Percentiles rank a stretch among this genome's conserved stretches.
Evolutionary conservation across 2,888 invertebrate species (phyloP).

Genomic region (Drosophila barbarae): DNA sequence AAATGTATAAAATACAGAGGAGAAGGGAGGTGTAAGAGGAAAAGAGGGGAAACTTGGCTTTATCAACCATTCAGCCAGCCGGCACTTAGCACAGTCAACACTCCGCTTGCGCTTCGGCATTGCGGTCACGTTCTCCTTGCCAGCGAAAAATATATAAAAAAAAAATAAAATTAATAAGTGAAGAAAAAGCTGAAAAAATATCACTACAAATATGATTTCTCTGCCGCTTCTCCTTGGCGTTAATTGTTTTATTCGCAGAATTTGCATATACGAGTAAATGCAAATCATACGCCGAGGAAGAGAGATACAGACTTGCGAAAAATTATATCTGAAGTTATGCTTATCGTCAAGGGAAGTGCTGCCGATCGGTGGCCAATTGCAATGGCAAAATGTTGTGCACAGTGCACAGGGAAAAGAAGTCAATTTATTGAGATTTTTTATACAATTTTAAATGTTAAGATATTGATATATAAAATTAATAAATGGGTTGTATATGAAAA

Average conservation of each 20-base stretch:
- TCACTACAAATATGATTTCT: slow-evolving; percentile 43
- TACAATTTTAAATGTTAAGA: background rate
- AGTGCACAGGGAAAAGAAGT: background rate
- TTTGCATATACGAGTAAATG: slow-evolving; percentile 53
- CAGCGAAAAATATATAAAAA: slow-evolving; percentile 25
- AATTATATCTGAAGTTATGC: slow-evolving; percentile 29
- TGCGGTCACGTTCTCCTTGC: slow-evolving; percentile 70
- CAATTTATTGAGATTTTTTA: background rate
- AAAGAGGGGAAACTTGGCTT: slow-evolving; percentile 18
- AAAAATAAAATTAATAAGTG: slow-evolving; percentile 12
- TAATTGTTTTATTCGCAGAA: slow-evolving; percentile 67
- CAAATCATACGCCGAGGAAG: slow-evolving; percentile 9
- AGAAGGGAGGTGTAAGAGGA: background rate
- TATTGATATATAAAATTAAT: background rate
- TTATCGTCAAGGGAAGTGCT: slow-evolving; percentile 48
- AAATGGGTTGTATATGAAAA: background rate
- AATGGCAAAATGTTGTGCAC: slow-evolving; percentile 1
- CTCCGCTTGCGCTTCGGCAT: slow-evolving; percentile 54
- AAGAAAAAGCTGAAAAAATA: slow-evolving; percentile 16
- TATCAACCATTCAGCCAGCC: slow-evolving; percentile 36
- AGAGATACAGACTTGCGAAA: slow-evolving; percentile 14
- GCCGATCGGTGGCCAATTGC: slow-evolving; percentile 1
- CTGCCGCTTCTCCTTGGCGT: slow-evolving; percentile 53
- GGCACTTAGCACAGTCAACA: slow-evolving; percentile 45
- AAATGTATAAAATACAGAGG: background rate